Percentiles rank a stretch among this genome's conserved stretches.
phyloP scores from a whole-genome alignment of 1,140 invertebrate species.

The Ceratosolen solmsi region DNA sequence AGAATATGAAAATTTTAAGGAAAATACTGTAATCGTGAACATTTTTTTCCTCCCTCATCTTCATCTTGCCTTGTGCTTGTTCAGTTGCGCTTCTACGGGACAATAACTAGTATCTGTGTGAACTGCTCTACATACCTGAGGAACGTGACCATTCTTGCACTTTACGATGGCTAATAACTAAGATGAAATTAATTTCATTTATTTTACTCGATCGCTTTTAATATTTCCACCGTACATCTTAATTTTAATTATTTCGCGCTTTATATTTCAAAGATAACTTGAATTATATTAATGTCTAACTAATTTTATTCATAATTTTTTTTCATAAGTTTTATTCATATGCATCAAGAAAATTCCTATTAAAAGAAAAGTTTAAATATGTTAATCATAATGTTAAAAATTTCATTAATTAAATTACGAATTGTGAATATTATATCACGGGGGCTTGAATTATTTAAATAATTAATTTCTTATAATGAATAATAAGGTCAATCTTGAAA shows the following conservation, averaged over 20 bases:
- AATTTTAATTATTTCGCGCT: not conserved
- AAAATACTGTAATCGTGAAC: conserved; percentile 43
- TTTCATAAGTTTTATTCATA: too few species aligned
- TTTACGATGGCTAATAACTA: not conserved
- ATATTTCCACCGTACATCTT: not conserved
- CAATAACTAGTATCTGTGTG: not conserved
- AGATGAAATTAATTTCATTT: not conserved
- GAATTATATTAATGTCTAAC: not conserved
- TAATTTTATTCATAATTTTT: not conserved
- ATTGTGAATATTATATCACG: too few species aligned
- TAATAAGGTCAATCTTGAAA: too few species aligned
- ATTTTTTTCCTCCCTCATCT: not conserved
- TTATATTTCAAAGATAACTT: not conserved
- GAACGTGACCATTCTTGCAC: not conserved
- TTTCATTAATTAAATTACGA: too few species aligned
- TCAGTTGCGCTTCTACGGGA: not conserved
- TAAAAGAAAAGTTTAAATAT: too few species aligned
- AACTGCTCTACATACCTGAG: not conserved
- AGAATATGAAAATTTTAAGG: conserved; percentile 48
- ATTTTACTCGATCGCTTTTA: not conserved
- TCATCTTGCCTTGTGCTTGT: not conserved
- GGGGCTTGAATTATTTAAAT: too few species aligned
- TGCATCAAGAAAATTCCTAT: too few species aligned
- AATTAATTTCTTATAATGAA: too few species aligned
- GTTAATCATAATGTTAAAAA: too few species aligned